Base-by-base conservation (phyloP, 2,113 vertebrate genomes). In the Illadopsis cleaveri region DNA sequence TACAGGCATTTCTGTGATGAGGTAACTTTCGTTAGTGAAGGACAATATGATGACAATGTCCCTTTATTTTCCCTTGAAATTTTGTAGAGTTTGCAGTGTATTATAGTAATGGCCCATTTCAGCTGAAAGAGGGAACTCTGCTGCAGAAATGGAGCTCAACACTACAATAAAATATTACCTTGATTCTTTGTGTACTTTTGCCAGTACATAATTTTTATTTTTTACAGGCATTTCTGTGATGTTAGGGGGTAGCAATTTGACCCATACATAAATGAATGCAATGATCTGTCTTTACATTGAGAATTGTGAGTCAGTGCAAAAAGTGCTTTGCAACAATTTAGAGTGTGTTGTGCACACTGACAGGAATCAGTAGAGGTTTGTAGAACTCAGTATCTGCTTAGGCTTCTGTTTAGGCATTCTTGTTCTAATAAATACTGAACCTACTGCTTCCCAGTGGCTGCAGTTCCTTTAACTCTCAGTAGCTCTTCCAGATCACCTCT, bases 11-110 rank as follows among this genome's bases (percentile, higher is more conserved):
- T 94, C 66, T 82, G 3, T 80, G 50, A 38, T 70, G 15, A n/a
- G n/a, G n/a, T n/a, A n/a, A n/a, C n/a, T n/a, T n/a, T 86, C 86
- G 51, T 88, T 78, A 53, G 75, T 60, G 79, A 95, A 94, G 93
- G 92, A 94, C 85, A 95, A 86, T 70, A 88, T 0, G 54, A 95
- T 92, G 90, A 83, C 88, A 90, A 80, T 62, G 58, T 14, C 40
- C 35, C 44, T 93, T 86, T 92, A 62, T 82, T 91, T 87, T 91
- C 58, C 62, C 82, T 82, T 72, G 64, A 94, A 90, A 92, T 90
- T 70, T 20, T 42, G 33, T 77, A 56, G 66, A 82, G 66, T 85
- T 93, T 96, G 65, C 62, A 77, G 40, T 88, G 78, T 82, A 35
- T 54, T 57, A 53, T 42, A 50, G 18, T 76, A 89, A 87, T 77